A percentile compares a stretch with the other conserved stretches of the same genome.
Evolutionary conservation across 1,140 invertebrate species (phyloP).

Genomic region (Trypoxylus dichotomus): DNA sequence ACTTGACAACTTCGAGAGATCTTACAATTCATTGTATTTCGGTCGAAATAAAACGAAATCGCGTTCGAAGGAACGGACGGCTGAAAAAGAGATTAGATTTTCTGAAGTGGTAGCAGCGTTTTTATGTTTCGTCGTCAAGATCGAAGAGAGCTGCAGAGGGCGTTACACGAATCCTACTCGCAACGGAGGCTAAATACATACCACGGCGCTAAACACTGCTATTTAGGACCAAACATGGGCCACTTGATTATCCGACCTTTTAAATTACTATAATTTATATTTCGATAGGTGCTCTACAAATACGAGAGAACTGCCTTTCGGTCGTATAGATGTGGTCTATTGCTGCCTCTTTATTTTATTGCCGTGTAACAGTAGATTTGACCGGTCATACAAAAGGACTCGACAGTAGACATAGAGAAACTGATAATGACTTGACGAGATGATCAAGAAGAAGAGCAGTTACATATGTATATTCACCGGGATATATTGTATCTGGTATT

Average conservation of each 20-base stretch:
- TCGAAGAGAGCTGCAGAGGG: background rate
- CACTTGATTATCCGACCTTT: conserved; percentile 23
- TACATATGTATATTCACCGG: background rate
- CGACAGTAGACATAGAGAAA: background rate
- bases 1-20: background rate
- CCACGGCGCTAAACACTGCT: conserved; percentile 26
- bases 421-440: conserved; percentile 3
- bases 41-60: background rate
- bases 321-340: background rate
- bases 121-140: background rate
- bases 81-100: background rate
- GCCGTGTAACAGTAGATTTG: conserved; percentile 2
- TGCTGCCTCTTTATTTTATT: conserved; percentile 22
- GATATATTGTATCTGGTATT: background rate
- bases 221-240: conserved; percentile 27
- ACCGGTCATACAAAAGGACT: background rate
- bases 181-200: conserved; percentile 25
- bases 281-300: conserved; percentile 26
- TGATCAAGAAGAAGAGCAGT: conserved; percentile 5
- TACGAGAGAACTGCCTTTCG: conserved; percentile 3
- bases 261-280: conserved; percentile 29
- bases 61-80: background rate
- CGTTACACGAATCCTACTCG: conserved; percentile 4
- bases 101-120: background rate
- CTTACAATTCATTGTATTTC: background rate